Evolutionary conservation across 2,113 vertebrate species (phyloP).

Genomic region (Chelonoidis abingdonii): DNA sequence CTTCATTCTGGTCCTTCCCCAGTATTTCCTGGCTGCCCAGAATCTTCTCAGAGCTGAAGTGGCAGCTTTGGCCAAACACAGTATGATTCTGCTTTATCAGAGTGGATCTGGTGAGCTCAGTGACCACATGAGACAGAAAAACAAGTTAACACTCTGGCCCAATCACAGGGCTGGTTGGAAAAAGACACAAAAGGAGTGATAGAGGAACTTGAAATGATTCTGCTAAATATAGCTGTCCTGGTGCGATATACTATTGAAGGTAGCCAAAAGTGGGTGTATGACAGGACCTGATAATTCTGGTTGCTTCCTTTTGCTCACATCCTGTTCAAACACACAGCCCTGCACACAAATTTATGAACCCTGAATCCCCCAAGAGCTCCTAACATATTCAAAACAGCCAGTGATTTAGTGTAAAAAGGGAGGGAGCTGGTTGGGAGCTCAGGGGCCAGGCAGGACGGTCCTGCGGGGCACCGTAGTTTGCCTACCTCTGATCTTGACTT

Average conservation of each 20-base stretch:
- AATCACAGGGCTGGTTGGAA: constrained; percentile 19
- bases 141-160: background rate
- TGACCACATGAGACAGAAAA: constrained; percentile 17
- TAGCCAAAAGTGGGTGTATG: constrained; percentile 49
- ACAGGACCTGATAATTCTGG: constrained; percentile 62
- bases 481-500: no score
- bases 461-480: no score
- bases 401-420: background rate
- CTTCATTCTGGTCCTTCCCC: background rate
- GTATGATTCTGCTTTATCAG: background rate
- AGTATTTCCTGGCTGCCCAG: constrained; percentile 27
- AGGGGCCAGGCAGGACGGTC: no score
- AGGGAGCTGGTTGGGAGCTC: no score
- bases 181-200: rapidly evolving
- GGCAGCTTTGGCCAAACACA: background rate
- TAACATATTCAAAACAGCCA: constrained; percentile 29
- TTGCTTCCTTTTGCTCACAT: constrained; percentile 82
- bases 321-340: constrained; percentile 61
- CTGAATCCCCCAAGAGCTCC: constrained; percentile 35
- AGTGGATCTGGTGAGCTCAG: constrained; percentile 15
- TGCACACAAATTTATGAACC: constrained; percentile 1
- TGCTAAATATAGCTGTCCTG: constrained; percentile 74
- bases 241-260: constrained; percentile 44
- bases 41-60: constrained; percentile 16
- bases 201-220: background rate